A percentile compares a stretch with the other conserved stretches of the same genome.
These are phyloP conservation scores for Sceloporus undulatus DNA, from an alignment of 2,113 vertebrate species.

Conservation along the genomic window DNA sequence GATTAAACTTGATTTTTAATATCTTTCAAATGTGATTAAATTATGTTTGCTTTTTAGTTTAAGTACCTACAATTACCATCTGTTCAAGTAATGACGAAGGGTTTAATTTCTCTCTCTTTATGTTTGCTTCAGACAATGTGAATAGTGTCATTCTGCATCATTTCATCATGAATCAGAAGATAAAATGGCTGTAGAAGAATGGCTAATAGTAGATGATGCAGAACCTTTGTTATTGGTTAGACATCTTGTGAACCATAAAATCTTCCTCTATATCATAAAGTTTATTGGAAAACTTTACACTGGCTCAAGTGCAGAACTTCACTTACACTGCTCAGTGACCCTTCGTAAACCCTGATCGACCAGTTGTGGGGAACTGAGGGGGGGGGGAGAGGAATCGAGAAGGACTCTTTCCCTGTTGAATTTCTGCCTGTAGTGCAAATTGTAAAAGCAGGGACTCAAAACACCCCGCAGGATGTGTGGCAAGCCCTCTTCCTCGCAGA, in stretches of 20 bases:
- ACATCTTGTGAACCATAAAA: constrained; percentile 31
- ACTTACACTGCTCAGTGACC: background rate
- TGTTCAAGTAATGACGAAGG: constrained; percentile 73
- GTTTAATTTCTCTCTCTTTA: constrained; percentile 62
- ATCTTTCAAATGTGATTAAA: constrained; percentile 48
- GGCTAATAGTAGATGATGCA: constrained; percentile 60
- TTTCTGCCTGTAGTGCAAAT: no score
- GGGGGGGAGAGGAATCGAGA: background rate
- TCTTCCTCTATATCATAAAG: background rate
- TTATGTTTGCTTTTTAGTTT: constrained; percentile 70
- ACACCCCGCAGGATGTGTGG: no score
- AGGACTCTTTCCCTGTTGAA: background rate
- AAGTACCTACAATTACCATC: constrained; percentile 69
- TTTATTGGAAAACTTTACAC: background rate
- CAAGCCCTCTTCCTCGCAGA: no score
- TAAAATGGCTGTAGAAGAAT: constrained; percentile 61
- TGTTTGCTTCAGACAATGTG: constrained; percentile 61
- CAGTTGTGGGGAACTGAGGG: background rate
- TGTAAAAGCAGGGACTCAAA: background rate
- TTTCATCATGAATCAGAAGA: constrained; percentile 60
- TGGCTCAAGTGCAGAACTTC: background rate
- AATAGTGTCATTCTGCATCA: background rate
- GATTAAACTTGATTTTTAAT: constrained; percentile 51
- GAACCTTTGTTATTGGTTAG: constrained; percentile 54
- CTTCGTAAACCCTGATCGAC: no score